Percentiles rank a stretch among this genome's conserved stretches.
Evolutionary conservation across 2,113 vertebrate genomes (phyloP).

Genomic region (Bos javanicus): DNA sequence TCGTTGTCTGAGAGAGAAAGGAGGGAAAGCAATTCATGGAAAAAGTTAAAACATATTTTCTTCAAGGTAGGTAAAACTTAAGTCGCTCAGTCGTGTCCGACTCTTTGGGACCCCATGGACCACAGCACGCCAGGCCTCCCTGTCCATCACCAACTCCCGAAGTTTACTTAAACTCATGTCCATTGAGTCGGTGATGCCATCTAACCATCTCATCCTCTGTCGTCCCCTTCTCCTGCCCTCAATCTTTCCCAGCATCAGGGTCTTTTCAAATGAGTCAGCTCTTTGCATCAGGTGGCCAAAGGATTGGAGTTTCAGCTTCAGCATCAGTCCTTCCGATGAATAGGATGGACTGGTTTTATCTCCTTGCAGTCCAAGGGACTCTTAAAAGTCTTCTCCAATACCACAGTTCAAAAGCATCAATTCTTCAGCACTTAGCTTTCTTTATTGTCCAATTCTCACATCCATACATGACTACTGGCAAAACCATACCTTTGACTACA

Average conservation of each 20-base stretch:
- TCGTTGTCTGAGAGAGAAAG: not conserved
- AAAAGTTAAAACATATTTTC: not conserved
- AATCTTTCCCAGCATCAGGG: not conserved
- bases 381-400: not conserved
- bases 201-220: not conserved
- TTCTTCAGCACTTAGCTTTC: not conserved
- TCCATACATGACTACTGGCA: not conserved
- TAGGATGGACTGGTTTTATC: not conserved
- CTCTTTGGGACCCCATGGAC: not conserved
- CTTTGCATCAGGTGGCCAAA: not conserved
- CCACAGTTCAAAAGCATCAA: not conserved
- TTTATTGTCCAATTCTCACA: not conserved
- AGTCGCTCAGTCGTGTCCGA: not conserved
- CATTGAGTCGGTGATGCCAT: not conserved
- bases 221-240: not conserved
- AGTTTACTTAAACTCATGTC: not conserved
- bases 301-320: not conserved
- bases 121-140: not conserved
- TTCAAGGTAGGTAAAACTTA: not conserved
- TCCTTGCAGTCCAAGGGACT: not conserved
- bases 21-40: not conserved
- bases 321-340: not conserved
- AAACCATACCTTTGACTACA: not conserved
- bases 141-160: not conserved
- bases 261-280: not conserved